A percentile compares a stretch with the other conserved stretches of the same genome.
phyloP scores from a whole-genome alignment of 2,797 vertebrate genomes.

The Chaetodon trifasciatus region DNA sequence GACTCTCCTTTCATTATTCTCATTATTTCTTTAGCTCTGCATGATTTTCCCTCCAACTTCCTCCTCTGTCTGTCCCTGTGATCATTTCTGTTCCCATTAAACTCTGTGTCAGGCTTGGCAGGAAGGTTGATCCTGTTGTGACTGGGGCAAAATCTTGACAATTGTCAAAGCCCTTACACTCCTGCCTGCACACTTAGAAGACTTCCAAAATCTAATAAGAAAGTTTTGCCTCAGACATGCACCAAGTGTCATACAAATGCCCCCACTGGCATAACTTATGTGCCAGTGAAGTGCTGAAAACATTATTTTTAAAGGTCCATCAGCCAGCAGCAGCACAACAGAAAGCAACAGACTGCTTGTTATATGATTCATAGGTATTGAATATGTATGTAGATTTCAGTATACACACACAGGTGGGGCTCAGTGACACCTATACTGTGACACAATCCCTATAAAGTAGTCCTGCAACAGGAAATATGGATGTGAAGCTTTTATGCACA shows the following conservation, averaged over 20 bases:
- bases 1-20: conserved; percentile 57
- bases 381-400: conserved; percentile 1
- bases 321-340: background rate
- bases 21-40: conserved; percentile 70
- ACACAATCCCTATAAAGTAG: conserved; percentile 8
- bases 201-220: conserved; percentile 7
- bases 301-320: background rate
- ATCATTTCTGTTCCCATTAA: conserved; percentile 57
- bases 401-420: conserved; percentile 5
- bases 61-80: conserved; percentile 33
- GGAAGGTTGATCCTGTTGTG: conserved; percentile 52
- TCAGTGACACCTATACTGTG: background rate
- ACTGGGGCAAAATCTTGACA: conserved; percentile 29
- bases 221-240: conserved; percentile 23
- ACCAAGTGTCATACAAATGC: conserved; percentile 9
- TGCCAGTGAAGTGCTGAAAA: background rate
- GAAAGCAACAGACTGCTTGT: conserved; percentile 23
- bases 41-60: conserved; percentile 37
- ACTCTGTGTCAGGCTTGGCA: conserved; percentile 26
- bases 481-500: background rate
- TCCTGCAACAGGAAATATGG: background rate
- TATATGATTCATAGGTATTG: conserved; percentile 17
- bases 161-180: conserved; percentile 40
- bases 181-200: conserved; percentile 12
- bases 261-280: background rate